Evolutionary conservation across 2,797 vertebrate genomes (phyloP).

Genomic region (Monodelphis domestica): DNA sequence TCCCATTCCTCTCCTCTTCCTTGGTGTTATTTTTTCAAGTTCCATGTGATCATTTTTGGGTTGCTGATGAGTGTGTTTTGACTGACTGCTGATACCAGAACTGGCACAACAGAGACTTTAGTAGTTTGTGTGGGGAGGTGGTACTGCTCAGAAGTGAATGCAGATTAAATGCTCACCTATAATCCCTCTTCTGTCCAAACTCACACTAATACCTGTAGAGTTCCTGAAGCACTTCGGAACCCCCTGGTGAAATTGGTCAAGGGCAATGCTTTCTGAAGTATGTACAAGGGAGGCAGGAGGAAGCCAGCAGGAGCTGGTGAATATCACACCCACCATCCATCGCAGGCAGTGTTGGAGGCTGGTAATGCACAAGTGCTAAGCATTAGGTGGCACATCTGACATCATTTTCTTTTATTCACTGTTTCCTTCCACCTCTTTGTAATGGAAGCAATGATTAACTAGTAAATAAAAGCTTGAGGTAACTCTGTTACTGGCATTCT

Average conservation of each 20-base stretch:
- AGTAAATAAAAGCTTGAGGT: neutral
- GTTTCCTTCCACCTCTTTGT: neutral
- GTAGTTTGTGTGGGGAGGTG: too few relatives aligned
- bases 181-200: neutral
- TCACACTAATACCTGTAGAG: neutral
- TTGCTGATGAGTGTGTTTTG: too few relatives aligned
- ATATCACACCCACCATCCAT: neutral
- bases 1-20: neutral
- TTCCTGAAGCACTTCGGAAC: neutral
- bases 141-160: too few relatives aligned
- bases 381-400: neutral
- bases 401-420: neutral
- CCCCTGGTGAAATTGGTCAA: neutral
- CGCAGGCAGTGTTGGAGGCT: neutral
- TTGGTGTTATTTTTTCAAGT: too few relatives aligned
- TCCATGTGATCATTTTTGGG: too few relatives aligned
- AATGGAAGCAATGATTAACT: neutral
- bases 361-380: neutral
- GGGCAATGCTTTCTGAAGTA: neutral
- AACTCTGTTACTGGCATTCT: neutral
- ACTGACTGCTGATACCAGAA: neutral
- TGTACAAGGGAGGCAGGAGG: neutral
- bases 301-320: neutral
- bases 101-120: neutral
- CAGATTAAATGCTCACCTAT: neutral